Evolutionary conservation across 2,113 vertebrate genomes (phyloP), one percentile per base, ranked within the genome.

Genomic region (Chaetodon trifascialis): DNA sequence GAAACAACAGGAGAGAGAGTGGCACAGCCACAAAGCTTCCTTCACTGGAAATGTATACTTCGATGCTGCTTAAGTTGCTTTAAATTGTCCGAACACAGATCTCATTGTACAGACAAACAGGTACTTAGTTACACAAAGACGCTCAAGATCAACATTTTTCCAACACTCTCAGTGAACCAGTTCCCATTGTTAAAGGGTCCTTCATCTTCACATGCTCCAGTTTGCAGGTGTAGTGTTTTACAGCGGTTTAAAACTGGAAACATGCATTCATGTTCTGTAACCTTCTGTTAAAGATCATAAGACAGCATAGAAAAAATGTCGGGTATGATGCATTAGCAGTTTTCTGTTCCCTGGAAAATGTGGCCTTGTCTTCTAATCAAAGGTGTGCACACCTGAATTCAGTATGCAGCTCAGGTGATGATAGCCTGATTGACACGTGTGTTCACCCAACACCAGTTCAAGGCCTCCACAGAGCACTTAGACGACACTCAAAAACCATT

Each of bases 391-490:
- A 10, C 25, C 12, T 73, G 0, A 5, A 47, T 60, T 67, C 9
- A 44, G 1, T 23, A 5, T 17, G 54, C 34, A 34, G 5, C 44
- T 8, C 11, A 23, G 2, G 6, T 55, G 38, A 47, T 77, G 11
- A 47, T n/a, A 68, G 4, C 59, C 30, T 78, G 46, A 73, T 7
- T 73, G 77, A 76, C 67, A 67, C 34, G 46, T 82, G 47, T 64
- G 21, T 54, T 79, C 71, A 64, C 14, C 17, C 12, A 8, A 15
- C 3, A 17, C 2, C 38, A 46, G 17, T 47, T 83, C 46, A 40
- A 21, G 49, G 7, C 2, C 72, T 17, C 12, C 1, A 17, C 3
- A 34, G 42, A 68, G 30, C 30, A 11, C 10, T 63, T 44, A 56
- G 8, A 10, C 54, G 59, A 58, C 17, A 23, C 21, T 21, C 23